Percentiles rank a stretch among this genome's conserved stretches.
Conservation (phyloP, 2,888 invertebrate species). For the Aleiodes testaceus region DNA sequence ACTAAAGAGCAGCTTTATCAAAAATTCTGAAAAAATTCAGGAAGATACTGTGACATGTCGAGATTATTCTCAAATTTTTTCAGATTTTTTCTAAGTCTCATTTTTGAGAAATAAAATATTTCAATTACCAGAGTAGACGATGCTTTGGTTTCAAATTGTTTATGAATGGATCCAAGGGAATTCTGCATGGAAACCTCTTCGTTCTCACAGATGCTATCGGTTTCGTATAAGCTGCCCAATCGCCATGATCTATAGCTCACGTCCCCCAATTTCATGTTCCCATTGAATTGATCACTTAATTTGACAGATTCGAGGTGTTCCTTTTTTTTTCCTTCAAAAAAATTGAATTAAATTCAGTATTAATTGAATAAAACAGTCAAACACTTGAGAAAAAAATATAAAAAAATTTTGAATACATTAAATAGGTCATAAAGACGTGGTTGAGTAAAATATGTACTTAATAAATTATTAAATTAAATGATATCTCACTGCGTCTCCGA, state of each 20-base stretch:
- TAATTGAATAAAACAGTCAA: no score
- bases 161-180: conserved; percentile 59
- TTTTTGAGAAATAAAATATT: not conserved
- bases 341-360: no score
- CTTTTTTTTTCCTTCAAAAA: not conserved
- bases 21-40: not conserved
- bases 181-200: conserved; percentile 54
- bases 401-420: no score
- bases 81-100: no score
- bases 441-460: not conserved
- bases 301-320: not conserved
- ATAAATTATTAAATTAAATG: not conserved
- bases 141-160: conserved; percentile 47
- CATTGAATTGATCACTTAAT: conserved; percentile 51
- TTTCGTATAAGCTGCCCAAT: conserved; percentile 69
- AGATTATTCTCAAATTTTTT: no score
- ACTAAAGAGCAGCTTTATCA: not conserved
- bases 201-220: conserved; percentile 64
- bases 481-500: conserved; percentile 64
- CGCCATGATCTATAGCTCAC: conserved; percentile 71
- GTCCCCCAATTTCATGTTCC: conserved; percentile 65
- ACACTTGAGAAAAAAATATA: no score
- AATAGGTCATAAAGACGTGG: no score
- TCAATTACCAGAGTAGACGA: conserved; percentile 44
- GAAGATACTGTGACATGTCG: no score